Evolutionary conservation across 2,113 vertebrate species (phyloP).

Genomic region (Pelvicachromis taeniatus): DNA sequence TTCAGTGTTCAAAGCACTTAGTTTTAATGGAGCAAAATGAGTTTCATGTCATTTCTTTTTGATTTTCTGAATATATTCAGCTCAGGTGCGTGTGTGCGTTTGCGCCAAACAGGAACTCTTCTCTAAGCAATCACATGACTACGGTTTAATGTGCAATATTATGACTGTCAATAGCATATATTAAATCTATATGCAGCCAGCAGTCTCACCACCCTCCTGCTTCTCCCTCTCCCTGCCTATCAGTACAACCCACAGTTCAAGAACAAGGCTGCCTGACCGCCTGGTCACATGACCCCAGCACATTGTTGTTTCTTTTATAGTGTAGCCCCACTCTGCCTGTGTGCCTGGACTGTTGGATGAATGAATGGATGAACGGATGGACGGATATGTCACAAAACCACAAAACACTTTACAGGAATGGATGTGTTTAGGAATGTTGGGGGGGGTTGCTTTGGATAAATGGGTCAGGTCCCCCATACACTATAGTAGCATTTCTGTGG

Average conservation of each 20-base stretch:
- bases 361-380: constrained; percentile 54
- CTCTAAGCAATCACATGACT: background rate
- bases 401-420: constrained; percentile 60
- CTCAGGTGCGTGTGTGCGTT: accelerated
- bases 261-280: constrained; percentile 63
- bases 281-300: constrained; percentile 82
- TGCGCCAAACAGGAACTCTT: background rate
- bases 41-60: background rate
- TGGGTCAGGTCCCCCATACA: constrained; percentile 67
- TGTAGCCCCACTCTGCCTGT: constrained; percentile 77
- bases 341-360: constrained; percentile 80
- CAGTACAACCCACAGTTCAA: constrained; percentile 33
- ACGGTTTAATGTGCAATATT: background rate
- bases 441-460: constrained; percentile 52
- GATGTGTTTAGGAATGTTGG: constrained; percentile 53
- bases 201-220: constrained; percentile 4
- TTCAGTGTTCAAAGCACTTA: background rate
- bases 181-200: background rate
- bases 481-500: constrained; percentile 60
- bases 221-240: background rate
- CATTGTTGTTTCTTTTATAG: constrained; percentile 82
- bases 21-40: background rate
- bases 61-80: background rate
- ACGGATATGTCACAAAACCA: constrained; percentile 61
- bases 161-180: background rate